Evolutionary conservation across 2,113 vertebrate genomes (phyloP), one percentile per base, ranked within the genome.

Genomic region (Colistium nudipinnis): DNA sequence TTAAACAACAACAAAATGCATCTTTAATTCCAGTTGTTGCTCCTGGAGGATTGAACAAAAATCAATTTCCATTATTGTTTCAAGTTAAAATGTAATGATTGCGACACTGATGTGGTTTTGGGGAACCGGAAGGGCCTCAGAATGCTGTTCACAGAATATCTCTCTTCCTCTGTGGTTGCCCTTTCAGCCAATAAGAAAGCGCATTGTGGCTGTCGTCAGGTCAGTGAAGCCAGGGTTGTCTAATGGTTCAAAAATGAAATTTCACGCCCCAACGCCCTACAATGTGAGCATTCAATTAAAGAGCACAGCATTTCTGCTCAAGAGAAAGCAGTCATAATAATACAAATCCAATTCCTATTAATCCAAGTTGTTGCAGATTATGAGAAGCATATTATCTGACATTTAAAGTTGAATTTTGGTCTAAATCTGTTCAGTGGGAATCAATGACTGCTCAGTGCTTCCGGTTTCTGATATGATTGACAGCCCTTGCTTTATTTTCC

Each of bases 121-220:
- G n/a, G 80, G 73, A 80, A 67, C 41, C 22, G 12, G 69, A 35
- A 31, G 54, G 47, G 45, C 61, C 48, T 47, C 3, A 9, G 25
- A 49, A 76, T 24, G 35, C 59, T 30, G 48, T 65, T 70, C 10
- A 55, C 43, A 41, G 20, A 44, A 60, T 56, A 44, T 72, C 10
- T 55, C 52, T 80, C 68, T 73, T 76, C 70, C 61, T 60, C 73
- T 76, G 53, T 75, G 45, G 68, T 69, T 76, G 55, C 59, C 83
- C 56, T 43, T 82, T 81, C 24, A 24, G 60, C 61, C 65, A 74
- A 43, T 64, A 36, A 36, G 28, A 62, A 57, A 65, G 65, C 43
- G 66, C 76, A 77, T 81, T 79, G 53, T 43, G 66, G 75, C 82
- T 81, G 83, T 86, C 57, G 83, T 82, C 41, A 64, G 86, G 74